Base-by-base conservation (phyloP, 2,888 invertebrate genomes). In the Melieria picta region DNA sequence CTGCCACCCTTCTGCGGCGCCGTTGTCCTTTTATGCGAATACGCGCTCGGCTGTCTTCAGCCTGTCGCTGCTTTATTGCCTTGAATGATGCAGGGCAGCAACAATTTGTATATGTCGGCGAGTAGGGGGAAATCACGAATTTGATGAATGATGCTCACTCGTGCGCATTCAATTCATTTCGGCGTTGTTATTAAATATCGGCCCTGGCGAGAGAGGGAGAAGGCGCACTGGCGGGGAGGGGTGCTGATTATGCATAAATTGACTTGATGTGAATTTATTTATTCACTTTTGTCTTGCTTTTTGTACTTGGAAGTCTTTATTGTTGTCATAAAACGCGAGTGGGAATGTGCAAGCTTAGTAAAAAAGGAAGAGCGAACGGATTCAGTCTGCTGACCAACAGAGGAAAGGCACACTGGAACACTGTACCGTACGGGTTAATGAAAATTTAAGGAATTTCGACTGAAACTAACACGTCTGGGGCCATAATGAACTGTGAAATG, bases 111-210 rank as follows among this genome's bases (percentile, higher is more conserved):
- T 30, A 30, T 30, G 30, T 30, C 30, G 30, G 30, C 30, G 30
- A 58, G 46, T 47, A 30, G 5, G 57, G 43, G 57, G 47, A 66
- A 57, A n/a, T 66, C 57, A 66, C 48, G 56, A 65, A 56, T 65
- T 65, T 65, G 46, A 65, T 65, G 65, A 65, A 46, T 65, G 57
- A 57, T 46, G 65, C 57, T 30, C 57, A 47, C 65, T 66, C 65
- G 65, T 66, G 65, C 65, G 65, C 65, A 57, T 66, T 66, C 65
- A 47, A 58, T 57, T 57, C 65, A 57, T 57, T 66, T 66, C 58
- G 56, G 10, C 57, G 42, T 66, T 66, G 56, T 66, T 66, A 66
- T 66, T 66, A 57, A 66, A 66, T 66, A 16, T n/a, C 4, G 42
- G 30, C 42, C 58, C 57, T 4, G 45, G 9, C 47, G 13, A 47